Base-by-base conservation (phyloP, 2,113 vertebrate genomes). In the Psammodynastes pulverulentus region DNA sequence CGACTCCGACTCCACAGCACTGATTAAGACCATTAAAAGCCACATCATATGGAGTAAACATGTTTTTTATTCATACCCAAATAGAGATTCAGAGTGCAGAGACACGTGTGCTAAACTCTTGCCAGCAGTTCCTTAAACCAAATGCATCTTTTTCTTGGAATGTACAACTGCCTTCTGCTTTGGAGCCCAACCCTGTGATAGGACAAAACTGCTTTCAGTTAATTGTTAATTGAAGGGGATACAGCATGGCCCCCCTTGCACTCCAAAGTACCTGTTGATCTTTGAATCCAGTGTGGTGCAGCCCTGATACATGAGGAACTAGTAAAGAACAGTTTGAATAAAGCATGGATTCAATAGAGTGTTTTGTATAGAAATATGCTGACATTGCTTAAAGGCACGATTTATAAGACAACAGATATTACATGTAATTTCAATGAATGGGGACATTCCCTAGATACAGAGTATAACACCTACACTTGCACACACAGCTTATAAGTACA, bases 311-410 rank as follows among this genome's bases (percentile, higher is more conserved):
- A 12, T 0, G 10, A 67, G 5, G 13, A n/a, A 46, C 91, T 39
- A 90, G 79, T 91, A 19, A 92, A 88, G 92, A 91, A 89, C 92
- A 49, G 91, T 90, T 87, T 91, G 91, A 85, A 56, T 90, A 84
- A 87, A 87, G 54, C 85, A 34, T 91, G 89, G 72, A 88, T 53
- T 94, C 92, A 91, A 45, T 90, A 26, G 92, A 94, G 17, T 88
- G 90, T 79, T 94, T 43, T 91, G 87, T 92, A 93, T 62, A 93
- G 84, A 19, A 1, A 46, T 84, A 29, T 90, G 51, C 85, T 79
- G 62, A 87, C 88, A 89, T 95, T 58, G 58, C 91, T 93, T 56
- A 26, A 90, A 52, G 34, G 3, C 12, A 29, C 3, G 19, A 46
- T 62, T 43, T 19, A 7, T 12, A 9, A 39, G 46, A 29, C 49